A percentile compares a stretch with the other conserved stretches of the same genome.
These are phyloP conservation scores for Microcebus ravelobensis DNA, from an alignment of 2,113 vertebrate genomes.

Conservation along the genomic window DNA sequence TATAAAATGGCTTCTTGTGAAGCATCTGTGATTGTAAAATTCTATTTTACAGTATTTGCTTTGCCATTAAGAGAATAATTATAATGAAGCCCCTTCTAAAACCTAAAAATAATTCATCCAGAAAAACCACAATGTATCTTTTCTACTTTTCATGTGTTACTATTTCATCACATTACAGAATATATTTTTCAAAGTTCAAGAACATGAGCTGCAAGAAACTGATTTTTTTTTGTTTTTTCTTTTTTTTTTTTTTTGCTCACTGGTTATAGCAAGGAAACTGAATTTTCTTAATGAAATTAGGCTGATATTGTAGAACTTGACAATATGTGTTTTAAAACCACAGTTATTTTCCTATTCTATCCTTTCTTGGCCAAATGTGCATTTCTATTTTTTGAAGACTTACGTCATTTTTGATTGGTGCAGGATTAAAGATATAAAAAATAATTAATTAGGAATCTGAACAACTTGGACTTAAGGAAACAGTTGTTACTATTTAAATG, in stretches of 20 bases:
- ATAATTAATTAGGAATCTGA: not conserved
- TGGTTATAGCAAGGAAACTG: not conserved
- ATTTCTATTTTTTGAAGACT: not conserved
- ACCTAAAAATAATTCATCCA: constrained; percentile 52
- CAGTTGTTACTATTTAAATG: not conserved
- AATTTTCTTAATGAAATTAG: constrained; percentile 3
- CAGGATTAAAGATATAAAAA: not conserved
- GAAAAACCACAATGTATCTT: constrained; percentile 20
- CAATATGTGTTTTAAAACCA: constrained; percentile 1
- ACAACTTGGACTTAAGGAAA: not conserved
- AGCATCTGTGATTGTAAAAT: constrained; percentile 38
- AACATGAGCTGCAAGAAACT: constrained; percentile 12
- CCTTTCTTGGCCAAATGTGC: not conserved
- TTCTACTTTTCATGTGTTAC: constrained; percentile 20
- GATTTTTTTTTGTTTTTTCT: not conserved
- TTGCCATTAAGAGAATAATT: constrained; percentile 58
- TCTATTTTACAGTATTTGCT: constrained; percentile 56
- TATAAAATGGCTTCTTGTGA: constrained; percentile 61
- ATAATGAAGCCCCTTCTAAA: constrained; percentile 51
- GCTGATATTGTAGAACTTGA: not conserved
- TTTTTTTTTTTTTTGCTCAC: too few relatives aligned
- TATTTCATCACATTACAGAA: constrained; percentile 31
- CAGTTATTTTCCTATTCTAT: not conserved
- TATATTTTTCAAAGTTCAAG: constrained; percentile 40
- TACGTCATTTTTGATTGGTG: not conserved